Evolutionary conservation across 2,888 invertebrate genomes (phyloP).

Genomic region (Polydrusus cervinus): DNA sequence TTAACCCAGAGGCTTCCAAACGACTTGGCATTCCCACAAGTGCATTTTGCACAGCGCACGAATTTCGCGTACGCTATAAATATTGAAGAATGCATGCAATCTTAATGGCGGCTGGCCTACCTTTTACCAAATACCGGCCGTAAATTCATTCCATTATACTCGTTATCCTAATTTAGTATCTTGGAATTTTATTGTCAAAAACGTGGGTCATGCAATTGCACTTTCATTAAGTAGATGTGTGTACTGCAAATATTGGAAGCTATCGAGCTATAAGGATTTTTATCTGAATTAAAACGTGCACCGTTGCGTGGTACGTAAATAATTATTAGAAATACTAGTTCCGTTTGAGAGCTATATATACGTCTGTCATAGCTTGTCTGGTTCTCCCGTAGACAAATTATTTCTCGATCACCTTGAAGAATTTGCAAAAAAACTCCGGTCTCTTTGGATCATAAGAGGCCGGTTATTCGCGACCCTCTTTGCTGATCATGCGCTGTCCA

Average conservation of each 20-base stretch:
- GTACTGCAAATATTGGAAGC: too few relatives aligned
- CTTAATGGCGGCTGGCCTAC: constrained; percentile 55
- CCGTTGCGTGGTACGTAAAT: too few relatives aligned
- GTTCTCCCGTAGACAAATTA: not conserved
- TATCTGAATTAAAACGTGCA: too few relatives aligned
- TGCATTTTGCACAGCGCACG: constrained; percentile 49
- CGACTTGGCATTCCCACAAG: constrained; percentile 43
- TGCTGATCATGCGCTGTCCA: constrained; percentile 31
- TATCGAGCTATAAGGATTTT: too few relatives aligned
- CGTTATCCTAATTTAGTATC: not conserved
- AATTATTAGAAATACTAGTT: not conserved
- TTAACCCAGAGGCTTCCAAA: constrained; percentile 16
- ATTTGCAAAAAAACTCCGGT: constrained; percentile 45
- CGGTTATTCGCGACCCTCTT: constrained; percentile 43
- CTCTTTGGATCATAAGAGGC: constrained; percentile 26
- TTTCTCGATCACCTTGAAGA: not conserved
- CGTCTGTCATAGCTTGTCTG: not conserved
- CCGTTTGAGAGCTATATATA: not conserved
- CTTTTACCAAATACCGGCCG: constrained; percentile 27
- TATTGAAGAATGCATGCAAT: constrained; percentile 61
- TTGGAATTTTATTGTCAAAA: not conserved
- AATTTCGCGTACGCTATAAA: constrained; percentile 58
- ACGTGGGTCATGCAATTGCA: too few relatives aligned
- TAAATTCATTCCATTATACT: not conserved
- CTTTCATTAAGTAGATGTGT: too few relatives aligned